These are phyloP conservation scores for Drosophila mayaguana DNA, from an alignment of 2,888 invertebrate genomes.

Conservation along the genomic window DNA sequence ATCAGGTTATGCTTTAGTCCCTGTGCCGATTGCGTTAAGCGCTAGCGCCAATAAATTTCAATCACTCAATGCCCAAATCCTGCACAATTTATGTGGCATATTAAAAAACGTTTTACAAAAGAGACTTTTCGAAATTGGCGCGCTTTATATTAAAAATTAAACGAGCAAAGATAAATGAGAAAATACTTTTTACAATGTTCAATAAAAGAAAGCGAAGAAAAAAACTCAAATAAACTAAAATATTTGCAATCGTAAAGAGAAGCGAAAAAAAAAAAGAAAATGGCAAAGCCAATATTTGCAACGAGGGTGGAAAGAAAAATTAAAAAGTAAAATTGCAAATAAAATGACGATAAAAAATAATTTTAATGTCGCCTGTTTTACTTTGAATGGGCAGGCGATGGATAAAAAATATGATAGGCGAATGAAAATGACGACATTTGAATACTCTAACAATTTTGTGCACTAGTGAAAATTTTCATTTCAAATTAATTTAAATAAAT, in stretches of 20 bases:
- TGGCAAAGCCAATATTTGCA: slow-evolving; percentile 45
- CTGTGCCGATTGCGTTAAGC: slow-evolving; percentile 24
- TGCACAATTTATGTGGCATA: slow-evolving; percentile 67
- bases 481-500: no score
- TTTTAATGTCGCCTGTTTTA: slow-evolving; percentile 79
- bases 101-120: slow-evolving; percentile 72
- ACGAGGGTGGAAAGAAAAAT: slow-evolving; percentile 34
- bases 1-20: slow-evolving; percentile 45
- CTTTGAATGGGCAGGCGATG: slow-evolving; percentile 46
- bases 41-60: slow-evolving; percentile 63
- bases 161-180: slow-evolving; percentile 63
- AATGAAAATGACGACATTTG: neutral
- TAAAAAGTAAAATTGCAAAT: slow-evolving; percentile 63
- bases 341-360: slow-evolving; percentile 76
- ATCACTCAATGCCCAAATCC: slow-evolving; percentile 68
- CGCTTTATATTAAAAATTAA: slow-evolving; percentile 63
- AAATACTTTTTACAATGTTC: slow-evolving; percentile 58
- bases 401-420: neutral
- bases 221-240: slow-evolving; percentile 58
- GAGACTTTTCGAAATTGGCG: slow-evolving; percentile 51
- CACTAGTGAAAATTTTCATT: no score
- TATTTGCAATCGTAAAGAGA: slow-evolving; percentile 58
- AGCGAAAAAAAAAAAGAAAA: slow-evolving; percentile 23
- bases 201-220: slow-evolving; percentile 42
- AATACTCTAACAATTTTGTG: slow-evolving; percentile 30